Base-by-base conservation (phyloP, 2,888 invertebrate species). In the Scaptomyza tumidula region DNA sequence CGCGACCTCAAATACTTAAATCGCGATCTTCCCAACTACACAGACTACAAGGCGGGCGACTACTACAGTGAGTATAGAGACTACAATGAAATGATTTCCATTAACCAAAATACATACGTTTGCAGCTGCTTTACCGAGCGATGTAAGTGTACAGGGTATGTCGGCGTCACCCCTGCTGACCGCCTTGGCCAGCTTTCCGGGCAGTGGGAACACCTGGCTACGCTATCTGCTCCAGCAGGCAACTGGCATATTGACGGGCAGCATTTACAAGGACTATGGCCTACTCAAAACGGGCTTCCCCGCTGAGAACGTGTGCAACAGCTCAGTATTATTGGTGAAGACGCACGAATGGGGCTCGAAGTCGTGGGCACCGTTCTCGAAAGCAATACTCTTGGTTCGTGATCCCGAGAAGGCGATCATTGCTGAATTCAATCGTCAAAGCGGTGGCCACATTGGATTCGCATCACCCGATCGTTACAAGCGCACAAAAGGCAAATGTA, bases 141-240 rank as follows among this genome's bases (percentile, higher is more conserved):
- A 83, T 49, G 1, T 75, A 37, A 19, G 19, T 19, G 64, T 71
- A 14, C 67, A 71, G 73, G 60, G 61, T 10, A 45, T 78, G 31
- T 66, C 77, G 11, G 69, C 84, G 19, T 50, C 75, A 43, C 76
- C 82, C 48, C 82, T 89, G 55, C 59, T 91, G 43, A 91, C 91
- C 4, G 96, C 96, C 0, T 92, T 97, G 35, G 96, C 95, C 0
- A 96, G 96, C 0, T 96, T 95, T 90, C 97, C 96, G 6, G 96
- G 96, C n/a, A 96, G 96, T 88, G 96, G 96, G 0, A 97, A 97
- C 89, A 96, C 96, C 24, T 97, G 97, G 97, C 91, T 97, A 14
- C 92, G 97, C 61, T 96, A 96, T 90, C 91, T 97, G 44, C 90
- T 96, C 48, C 96, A 96, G 90, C 96, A 96, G 91, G 94, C 94